Conservation (phyloP, 2,797 vertebrate genomes). For the Acipenser oxyrinchus region DNA sequence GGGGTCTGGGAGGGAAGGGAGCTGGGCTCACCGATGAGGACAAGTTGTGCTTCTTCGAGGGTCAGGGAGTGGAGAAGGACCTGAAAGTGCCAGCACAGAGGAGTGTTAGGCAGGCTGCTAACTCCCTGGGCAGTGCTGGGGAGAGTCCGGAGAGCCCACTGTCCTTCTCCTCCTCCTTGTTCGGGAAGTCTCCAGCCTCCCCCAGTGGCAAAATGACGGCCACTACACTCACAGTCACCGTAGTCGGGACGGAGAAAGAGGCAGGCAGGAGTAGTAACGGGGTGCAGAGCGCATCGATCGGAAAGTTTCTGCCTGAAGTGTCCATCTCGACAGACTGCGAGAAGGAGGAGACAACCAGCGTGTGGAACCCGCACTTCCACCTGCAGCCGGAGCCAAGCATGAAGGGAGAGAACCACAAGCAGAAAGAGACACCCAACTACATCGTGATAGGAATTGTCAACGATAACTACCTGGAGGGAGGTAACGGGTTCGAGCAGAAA, state of each 20-base stretch:
- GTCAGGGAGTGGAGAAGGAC: slow-evolving; percentile 60
- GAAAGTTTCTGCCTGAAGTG: slow-evolving; percentile 31
- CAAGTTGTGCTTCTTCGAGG: slow-evolving; percentile 83
- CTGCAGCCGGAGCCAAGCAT: slow-evolving; percentile 27
- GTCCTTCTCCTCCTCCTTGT: slow-evolving; percentile 53
- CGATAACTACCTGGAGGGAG: slow-evolving; percentile 38
- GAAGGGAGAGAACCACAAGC: slow-evolving; percentile 36
- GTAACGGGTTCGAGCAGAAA: slow-evolving; percentile 21
- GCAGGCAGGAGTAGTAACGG: slow-evolving; percentile 46
- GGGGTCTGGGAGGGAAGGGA: slow-evolving; percentile 40
- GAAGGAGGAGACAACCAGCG: slow-evolving; percentile 43
- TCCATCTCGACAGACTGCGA: background rate
- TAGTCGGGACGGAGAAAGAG: slow-evolving; percentile 20
- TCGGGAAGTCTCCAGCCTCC: slow-evolving; percentile 38
- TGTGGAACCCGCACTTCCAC: slow-evolving; percentile 54
- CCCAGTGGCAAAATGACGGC: slow-evolving; percentile 38
- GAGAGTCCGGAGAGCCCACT: slow-evolving; percentile 58
- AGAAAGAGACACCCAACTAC: slow-evolving; percentile 53
- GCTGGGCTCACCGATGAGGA: slow-evolving; percentile 78
- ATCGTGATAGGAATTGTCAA: slow-evolving; percentile 45
- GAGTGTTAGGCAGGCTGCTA: slow-evolving; percentile 37
- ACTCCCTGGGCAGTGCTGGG: slow-evolving; percentile 53
- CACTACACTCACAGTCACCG: slow-evolving; percentile 20
- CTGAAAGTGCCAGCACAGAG: slow-evolving; percentile 58
- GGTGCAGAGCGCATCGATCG: slow-evolving; percentile 30